These are phyloP conservation scores for Sceloporus tristichus DNA, from an alignment of 2,113 vertebrate genomes.

Conservation along the genomic window DNA sequence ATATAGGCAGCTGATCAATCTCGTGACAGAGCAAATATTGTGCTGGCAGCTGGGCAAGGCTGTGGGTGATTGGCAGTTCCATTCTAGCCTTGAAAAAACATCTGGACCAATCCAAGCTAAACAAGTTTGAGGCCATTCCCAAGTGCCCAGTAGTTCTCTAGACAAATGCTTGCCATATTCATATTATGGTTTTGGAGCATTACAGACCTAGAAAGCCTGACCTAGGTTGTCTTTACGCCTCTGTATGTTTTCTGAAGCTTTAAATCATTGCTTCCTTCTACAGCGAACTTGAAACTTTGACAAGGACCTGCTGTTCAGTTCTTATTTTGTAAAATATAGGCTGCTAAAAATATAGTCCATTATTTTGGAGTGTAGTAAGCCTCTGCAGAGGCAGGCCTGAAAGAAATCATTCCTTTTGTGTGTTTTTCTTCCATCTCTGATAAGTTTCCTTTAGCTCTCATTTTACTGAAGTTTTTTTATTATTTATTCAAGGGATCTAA, in stretches of 20 bases:
- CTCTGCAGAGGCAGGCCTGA: slow-evolving; percentile 34
- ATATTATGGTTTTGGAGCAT: not conserved
- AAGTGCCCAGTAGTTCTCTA: not conserved
- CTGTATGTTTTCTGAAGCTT: slow-evolving; percentile 13
- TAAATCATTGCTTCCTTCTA: slow-evolving; percentile 1
- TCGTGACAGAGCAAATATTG: no score
- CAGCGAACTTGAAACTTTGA: slow-evolving; percentile 19
- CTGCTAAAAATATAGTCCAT: slow-evolving; percentile 60
- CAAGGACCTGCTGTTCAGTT: slow-evolving; percentile 21
- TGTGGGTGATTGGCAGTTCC: not conserved
- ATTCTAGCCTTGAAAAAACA: not conserved
- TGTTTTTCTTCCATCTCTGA: slow-evolving; percentile 6
- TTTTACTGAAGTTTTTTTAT: not conserved
- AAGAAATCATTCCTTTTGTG: slow-evolving; percentile 30
- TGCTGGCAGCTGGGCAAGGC: no score
- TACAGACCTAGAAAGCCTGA: not conserved
- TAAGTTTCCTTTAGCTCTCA: not conserved
- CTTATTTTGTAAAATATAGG: slow-evolving; percentile 38
- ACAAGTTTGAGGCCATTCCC: not conserved
- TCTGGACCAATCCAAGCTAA: not conserved
- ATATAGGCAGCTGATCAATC: no score
- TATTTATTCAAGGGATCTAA: not conserved
- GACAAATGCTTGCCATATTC: not conserved
- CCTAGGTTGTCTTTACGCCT: not conserved
- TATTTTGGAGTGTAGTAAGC: slow-evolving; percentile 51